A percentile compares a stretch with the other conserved stretches of the same genome.
Conservation (phyloP, 2,888 invertebrate species). For the Oxyteleia sp. region DNA sequence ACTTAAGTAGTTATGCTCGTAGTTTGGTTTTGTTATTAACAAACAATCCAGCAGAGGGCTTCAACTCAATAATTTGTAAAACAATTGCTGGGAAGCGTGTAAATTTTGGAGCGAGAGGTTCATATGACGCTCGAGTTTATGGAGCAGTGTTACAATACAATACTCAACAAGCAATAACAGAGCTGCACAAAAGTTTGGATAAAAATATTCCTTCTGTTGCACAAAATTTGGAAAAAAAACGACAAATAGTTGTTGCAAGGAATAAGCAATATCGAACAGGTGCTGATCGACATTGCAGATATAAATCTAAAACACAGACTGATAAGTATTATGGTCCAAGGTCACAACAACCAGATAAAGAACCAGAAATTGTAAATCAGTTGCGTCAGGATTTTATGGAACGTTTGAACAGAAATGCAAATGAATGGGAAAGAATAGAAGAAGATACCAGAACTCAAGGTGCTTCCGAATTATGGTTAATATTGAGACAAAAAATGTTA, state of each 20-base stretch:
- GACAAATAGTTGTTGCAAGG: background rate
- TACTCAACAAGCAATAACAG: background rate
- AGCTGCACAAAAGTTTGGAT: background rate
- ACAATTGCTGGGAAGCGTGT: background rate
- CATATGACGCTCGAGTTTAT: background rate
- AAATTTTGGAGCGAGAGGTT: no score
- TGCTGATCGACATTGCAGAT: no score
- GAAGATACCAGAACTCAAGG: constrained; percentile 48
- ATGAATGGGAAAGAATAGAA: constrained; percentile 55
- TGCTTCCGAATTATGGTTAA: constrained; percentile 55
- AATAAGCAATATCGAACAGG: no score
- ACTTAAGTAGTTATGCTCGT: constrained; percentile 6
- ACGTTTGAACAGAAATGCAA: constrained; percentile 33
- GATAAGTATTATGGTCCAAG: background rate
- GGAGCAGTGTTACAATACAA: background rate
- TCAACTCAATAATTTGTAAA: no score
- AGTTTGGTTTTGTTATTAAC: constrained; percentile 33
- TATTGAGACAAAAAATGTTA: constrained; percentile 52
- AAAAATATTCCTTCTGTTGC: background rate
- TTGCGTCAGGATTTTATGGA: background rate
- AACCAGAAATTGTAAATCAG: background rate
- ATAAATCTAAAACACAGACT: background rate
- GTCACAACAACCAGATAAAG: constrained; percentile 18
- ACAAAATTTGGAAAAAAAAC: background rate
- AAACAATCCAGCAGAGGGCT: constrained; percentile 39